These are phyloP conservation scores for Torymus auratus DNA, from an alignment of 2,888 invertebrate genomes.

Conservation along the genomic window DNA sequence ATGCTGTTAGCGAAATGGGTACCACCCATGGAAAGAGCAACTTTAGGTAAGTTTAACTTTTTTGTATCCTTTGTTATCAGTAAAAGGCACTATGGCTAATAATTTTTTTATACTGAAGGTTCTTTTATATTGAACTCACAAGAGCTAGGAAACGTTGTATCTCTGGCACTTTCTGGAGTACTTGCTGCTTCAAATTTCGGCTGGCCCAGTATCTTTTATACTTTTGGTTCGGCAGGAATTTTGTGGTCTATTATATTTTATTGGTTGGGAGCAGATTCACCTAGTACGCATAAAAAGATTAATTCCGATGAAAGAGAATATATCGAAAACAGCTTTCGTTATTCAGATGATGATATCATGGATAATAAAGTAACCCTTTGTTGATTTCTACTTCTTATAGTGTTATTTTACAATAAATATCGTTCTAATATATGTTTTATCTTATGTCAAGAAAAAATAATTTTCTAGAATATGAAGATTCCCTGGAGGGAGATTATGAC, in stretches of 20 bases:
- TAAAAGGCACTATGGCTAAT: no score
- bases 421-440: no score
- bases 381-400: no score
- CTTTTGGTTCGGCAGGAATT: conserved; percentile 82
- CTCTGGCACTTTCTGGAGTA: conserved; percentile 81
- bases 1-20: conserved; percentile 87
- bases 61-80: no score
- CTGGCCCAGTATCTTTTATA: conserved; percentile 88
- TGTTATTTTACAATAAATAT: no score
- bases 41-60: conserved; percentile 57
- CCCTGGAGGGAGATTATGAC: conserved; percentile 88
- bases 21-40: conserved; percentile 79
- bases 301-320: conserved; percentile 81
- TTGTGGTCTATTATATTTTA: conserved; percentile 81
- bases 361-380: conserved; percentile 64
- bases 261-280: conserved; percentile 83
- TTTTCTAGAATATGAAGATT: conserved; percentile 78
- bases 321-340: conserved; percentile 79
- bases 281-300: conserved; percentile 80
- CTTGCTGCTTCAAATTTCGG: conserved; percentile 81
- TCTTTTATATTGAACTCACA: conserved; percentile 78
- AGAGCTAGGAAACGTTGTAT: conserved; percentile 83
- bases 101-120: conserved; percentile 59
- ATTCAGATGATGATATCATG: conserved; percentile 72
- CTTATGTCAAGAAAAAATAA: background rate